Percentiles rank a stretch among this genome's conserved stretches.
Evolutionary conservation across 2,113 vertebrate species (phyloP).

Genomic region (Polypterus bichir): DNA sequence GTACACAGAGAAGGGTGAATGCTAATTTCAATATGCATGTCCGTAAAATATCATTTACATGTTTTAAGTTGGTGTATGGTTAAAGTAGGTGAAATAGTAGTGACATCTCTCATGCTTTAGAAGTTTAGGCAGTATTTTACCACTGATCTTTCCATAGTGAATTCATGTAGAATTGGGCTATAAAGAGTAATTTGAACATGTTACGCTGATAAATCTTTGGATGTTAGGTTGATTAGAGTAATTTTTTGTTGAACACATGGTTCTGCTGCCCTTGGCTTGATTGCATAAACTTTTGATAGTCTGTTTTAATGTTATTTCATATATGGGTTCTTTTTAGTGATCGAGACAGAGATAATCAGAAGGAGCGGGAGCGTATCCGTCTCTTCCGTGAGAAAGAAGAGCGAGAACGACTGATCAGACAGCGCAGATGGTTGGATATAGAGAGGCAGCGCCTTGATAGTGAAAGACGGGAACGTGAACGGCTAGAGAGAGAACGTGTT

Average conservation of each 20-base stretch:
- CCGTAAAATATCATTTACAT: too few relatives aligned
- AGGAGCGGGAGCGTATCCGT: conserved; percentile 72
- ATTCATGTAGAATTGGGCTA: too few relatives aligned
- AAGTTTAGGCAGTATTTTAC: too few relatives aligned
- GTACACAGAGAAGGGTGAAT: too few relatives aligned
- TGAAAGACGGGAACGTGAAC: conserved; percentile 78
- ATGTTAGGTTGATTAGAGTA: not conserved
- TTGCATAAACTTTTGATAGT: not conserved
- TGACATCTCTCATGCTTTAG: too few relatives aligned
- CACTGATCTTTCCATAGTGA: too few relatives aligned
- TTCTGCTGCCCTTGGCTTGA: not conserved
- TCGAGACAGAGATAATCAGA: conserved; percentile 56
- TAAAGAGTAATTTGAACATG: too few relatives aligned
- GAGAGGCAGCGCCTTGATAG: conserved; percentile 78
- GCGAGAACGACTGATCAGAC: conserved; percentile 64
- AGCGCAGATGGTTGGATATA: conserved; percentile 70
- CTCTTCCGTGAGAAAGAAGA: conserved; percentile 75
- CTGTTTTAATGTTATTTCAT: not conserved
- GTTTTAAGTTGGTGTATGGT: too few relatives aligned
- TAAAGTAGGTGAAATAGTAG: too few relatives aligned
- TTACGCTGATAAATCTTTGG: too few relatives aligned
- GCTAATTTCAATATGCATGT: too few relatives aligned
- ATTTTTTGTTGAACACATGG: not conserved
- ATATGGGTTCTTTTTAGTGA: not conserved
- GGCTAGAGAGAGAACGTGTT: conserved; percentile 76